Evolutionary conservation across 1,140 invertebrate species (phyloP).

Genomic region (Tachypleus tridentatus): DNA sequence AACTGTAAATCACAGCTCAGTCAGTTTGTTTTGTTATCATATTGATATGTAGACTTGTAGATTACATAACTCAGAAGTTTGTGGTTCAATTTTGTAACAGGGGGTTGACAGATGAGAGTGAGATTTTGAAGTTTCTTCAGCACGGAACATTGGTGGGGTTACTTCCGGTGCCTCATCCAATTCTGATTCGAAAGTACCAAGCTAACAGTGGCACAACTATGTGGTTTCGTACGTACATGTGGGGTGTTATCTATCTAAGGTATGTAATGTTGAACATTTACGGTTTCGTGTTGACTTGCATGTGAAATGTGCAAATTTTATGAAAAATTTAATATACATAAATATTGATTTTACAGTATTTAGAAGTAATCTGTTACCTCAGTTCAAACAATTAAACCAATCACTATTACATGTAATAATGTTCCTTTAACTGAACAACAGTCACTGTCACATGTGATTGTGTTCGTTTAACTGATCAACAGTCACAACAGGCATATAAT

Average conservation of each 20-base stretch:
- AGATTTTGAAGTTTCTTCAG: conserved; percentile 97
- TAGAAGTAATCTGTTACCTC: not conserved
- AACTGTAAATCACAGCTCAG: no score
- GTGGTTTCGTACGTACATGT: conserved; percentile 99
- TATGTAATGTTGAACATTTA: conserved; percentile 30
- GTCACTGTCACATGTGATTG: not conserved
- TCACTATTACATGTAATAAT: not conserved
- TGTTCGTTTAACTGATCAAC: no score
- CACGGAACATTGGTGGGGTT: conserved; percentile 96
- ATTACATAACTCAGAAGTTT: no score
- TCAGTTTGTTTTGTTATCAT: no score
- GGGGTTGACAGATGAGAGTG: conserved; percentile 97
- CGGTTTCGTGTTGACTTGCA: not conserved
- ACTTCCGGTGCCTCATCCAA: conserved; percentile 96
- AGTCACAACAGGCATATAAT: no score
- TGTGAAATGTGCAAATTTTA: not conserved
- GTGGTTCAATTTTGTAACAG: conserved; percentile 40
- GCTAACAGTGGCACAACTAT: conserved; percentile 95
- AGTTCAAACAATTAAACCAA: not conserved
- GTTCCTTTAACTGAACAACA: not conserved
- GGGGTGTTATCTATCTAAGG: conserved; percentile 97
- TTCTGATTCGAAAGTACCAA: conserved; percentile 90
- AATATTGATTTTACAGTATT: not conserved
- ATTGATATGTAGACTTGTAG: no score
- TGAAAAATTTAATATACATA: not conserved